phyloP scores from a whole-genome alignment of 2,113 vertebrate genomes.

The Cyanoliseus patagonus region DNA sequence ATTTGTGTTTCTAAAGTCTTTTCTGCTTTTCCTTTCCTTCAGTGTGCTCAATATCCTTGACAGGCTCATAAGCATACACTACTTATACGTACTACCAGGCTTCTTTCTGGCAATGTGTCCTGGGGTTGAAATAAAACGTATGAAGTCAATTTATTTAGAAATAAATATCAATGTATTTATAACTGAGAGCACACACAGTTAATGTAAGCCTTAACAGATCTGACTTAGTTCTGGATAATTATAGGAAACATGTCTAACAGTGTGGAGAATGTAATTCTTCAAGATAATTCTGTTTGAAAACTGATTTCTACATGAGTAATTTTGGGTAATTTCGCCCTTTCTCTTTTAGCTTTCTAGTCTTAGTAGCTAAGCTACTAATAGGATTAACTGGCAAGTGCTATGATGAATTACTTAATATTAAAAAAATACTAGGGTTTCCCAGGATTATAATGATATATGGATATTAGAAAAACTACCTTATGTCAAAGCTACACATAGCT shows the following conservation, averaged over 20 bases:
- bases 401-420: neutral
- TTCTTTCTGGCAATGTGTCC: neutral
- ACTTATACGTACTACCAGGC: neutral
- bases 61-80: neutral
- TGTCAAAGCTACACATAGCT: neutral
- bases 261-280: neutral
- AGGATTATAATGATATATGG: neutral
- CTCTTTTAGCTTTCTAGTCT: neutral
- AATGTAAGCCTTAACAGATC: neutral
- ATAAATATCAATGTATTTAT: neutral
- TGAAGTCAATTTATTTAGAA: neutral
- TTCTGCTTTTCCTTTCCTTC: neutral
- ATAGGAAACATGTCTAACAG: neutral
- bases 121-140: neutral
- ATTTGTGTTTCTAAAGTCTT: neutral
- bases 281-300: neutral
- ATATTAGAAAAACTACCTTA: neutral
- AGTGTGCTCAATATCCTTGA: neutral
- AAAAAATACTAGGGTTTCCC: neutral
- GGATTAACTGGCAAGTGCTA: neutral
- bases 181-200: neutral
- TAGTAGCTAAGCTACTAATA: neutral
- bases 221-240: neutral
- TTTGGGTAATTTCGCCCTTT: neutral
- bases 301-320: neutral